Conservation (phyloP, 2,113 vertebrate species). For the Caloenas nicobarica region DNA sequence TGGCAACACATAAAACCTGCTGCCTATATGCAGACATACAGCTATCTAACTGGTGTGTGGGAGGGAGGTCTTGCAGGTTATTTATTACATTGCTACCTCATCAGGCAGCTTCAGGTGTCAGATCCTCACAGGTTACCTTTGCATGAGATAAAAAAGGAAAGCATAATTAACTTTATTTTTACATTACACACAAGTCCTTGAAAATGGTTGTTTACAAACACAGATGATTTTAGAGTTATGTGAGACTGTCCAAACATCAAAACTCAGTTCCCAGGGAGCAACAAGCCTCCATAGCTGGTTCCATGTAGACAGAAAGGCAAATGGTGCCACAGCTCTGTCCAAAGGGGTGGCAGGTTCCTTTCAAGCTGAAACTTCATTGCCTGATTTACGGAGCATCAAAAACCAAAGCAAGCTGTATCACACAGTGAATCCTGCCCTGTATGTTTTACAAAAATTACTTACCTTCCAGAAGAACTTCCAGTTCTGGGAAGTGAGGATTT, state of each 20-base stretch:
- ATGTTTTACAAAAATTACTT: background rate
- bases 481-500: background rate
- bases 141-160: background rate
- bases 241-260: background rate
- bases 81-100: background rate
- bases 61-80: background rate
- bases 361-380: background rate
- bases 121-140: background rate
- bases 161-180: background rate
- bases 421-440: background rate
- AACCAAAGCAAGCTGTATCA: background rate
- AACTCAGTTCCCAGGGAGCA: background rate
- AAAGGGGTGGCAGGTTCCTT: background rate
- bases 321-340: background rate
- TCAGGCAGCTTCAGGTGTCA: background rate
- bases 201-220: background rate
- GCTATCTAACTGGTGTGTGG: background rate
- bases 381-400: background rate
- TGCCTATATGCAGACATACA: background rate
- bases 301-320: background rate
- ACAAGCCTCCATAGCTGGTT: background rate
- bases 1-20: background rate
- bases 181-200: background rate
- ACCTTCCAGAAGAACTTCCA: background rate
- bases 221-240: background rate